phyloP scores from a whole-genome alignment of 2,113 vertebrate species.

The Bucco capensis region DNA sequence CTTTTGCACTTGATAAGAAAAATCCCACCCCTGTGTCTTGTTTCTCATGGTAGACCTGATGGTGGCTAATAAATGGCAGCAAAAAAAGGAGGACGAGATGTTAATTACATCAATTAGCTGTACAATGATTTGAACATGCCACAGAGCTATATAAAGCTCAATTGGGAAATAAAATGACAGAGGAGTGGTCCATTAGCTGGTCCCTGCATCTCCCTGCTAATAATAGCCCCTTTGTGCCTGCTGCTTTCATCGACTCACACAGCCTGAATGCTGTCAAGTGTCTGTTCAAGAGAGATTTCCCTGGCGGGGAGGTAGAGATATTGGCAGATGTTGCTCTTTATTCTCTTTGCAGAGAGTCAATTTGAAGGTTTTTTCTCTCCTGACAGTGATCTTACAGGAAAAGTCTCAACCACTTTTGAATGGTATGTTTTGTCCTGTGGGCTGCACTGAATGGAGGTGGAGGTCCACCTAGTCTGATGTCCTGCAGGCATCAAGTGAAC shows the following conservation, averaged over 20 bases:
- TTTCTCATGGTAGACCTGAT: neutral
- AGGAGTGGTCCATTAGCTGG: neutral
- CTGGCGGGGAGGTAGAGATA: neutral
- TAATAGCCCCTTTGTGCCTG: neutral
- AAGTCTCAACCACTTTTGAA: accelerated
- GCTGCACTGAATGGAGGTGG: neutral
- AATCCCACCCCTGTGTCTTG: neutral
- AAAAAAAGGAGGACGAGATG: neutral
- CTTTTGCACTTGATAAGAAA: neutral
- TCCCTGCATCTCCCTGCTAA: neutral
- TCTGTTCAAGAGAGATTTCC: neutral
- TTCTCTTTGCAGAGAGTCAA: neutral
- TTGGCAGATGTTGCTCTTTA: neutral
- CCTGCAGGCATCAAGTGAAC: neutral
- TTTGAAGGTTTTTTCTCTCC: neutral
- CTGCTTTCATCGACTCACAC: neutral
- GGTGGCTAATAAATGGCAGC: neutral
- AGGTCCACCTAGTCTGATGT: accelerated
- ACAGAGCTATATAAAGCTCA: neutral
- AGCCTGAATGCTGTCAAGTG: neutral
- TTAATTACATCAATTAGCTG: conserved; percentile 21
- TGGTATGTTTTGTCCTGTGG: accelerated
- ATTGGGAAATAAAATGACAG: neutral
- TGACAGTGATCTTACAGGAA: neutral
- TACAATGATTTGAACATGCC: neutral